phyloP scores from a whole-genome alignment of 2,888 invertebrate species.

The Nomada ruficornis region DNA sequence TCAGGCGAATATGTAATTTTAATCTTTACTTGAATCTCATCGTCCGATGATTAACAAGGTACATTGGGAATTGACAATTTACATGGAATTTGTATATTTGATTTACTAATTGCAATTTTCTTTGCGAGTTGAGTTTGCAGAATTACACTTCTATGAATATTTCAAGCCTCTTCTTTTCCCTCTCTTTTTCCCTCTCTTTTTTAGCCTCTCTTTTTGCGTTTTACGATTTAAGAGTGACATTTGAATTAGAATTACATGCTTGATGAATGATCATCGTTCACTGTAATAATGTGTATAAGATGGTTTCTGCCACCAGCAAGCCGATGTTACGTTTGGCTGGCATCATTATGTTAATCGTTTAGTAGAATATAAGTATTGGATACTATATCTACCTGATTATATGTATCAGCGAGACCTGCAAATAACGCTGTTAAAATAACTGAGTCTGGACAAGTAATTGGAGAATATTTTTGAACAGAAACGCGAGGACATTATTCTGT shows the following conservation, averaged over 20 bases:
- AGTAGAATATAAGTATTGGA: background rate
- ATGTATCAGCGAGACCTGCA: conserved; percentile 11
- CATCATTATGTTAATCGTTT: background rate
- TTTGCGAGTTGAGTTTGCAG: background rate
- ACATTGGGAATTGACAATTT: background rate
- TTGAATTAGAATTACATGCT: conserved; percentile 23
- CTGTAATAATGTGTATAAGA: conserved; percentile 5
- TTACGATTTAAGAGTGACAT: background rate
- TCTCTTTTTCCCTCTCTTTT: too few relatives aligned
- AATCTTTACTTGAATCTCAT: background rate
- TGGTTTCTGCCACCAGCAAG: background rate
- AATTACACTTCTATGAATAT: background rate
- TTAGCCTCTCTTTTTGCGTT: background rate
- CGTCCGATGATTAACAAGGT: background rate
- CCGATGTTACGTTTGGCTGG: background rate
- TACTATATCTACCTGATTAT: background rate
- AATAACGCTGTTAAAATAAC: conserved; percentile 20
- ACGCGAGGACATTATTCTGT: background rate
- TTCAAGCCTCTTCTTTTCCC: background rate
- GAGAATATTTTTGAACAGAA: background rate
- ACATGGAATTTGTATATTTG: background rate
- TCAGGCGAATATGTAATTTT: conserved; percentile 20
- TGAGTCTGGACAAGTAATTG: background rate
- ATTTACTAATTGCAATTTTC: background rate
- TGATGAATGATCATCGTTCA: background rate